Percentiles rank a stretch among this genome's conserved stretches.
These are phyloP conservation scores for Cheilosia variabilis DNA, from an alignment of 2,888 invertebrate genomes.

Conservation along the genomic window DNA sequence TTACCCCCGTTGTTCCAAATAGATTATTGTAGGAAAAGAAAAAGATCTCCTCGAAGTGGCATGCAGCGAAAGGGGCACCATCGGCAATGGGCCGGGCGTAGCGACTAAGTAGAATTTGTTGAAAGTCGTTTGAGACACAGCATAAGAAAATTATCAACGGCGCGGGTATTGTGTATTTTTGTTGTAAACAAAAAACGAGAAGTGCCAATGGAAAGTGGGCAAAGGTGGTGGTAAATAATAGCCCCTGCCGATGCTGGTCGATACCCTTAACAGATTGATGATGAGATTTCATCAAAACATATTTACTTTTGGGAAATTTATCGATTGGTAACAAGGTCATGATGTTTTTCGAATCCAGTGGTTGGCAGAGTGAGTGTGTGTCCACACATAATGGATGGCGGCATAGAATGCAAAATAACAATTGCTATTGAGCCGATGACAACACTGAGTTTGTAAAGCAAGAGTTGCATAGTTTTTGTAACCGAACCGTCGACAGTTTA, in stretches of 20 bases:
- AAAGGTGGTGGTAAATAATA: slow-evolving; percentile 31
- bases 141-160: slow-evolving; percentile 13
- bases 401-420: too few relatives aligned
- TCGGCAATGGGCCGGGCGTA: background rate
- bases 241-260: slow-evolving; percentile 22
- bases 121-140: slow-evolving; percentile 30
- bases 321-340: slow-evolving; percentile 39
- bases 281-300: slow-evolving; percentile 48
- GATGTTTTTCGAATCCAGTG: background rate
- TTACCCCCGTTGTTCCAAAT: slow-evolving; percentile 64
- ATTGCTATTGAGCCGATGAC: too few relatives aligned
- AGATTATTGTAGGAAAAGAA: slow-evolving; percentile 25
- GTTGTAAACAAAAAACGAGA: slow-evolving; percentile 38
- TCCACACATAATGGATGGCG: too few relatives aligned
- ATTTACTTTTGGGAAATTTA: slow-evolving; percentile 34
- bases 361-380: too few relatives aligned
- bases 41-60: background rate
- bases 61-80: slow-evolving; percentile 4
- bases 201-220: background rate
- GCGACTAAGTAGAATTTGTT: slow-evolving; percentile 10
- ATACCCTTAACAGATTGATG: slow-evolving; percentile 51
- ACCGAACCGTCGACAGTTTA: too few relatives aligned
- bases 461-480: too few relatives aligned
- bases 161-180: background rate
- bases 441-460: too few relatives aligned